Evolutionary conservation across 2,888 invertebrate species (phyloP).

Genomic region (Epistrophe grossulariae): DNA sequence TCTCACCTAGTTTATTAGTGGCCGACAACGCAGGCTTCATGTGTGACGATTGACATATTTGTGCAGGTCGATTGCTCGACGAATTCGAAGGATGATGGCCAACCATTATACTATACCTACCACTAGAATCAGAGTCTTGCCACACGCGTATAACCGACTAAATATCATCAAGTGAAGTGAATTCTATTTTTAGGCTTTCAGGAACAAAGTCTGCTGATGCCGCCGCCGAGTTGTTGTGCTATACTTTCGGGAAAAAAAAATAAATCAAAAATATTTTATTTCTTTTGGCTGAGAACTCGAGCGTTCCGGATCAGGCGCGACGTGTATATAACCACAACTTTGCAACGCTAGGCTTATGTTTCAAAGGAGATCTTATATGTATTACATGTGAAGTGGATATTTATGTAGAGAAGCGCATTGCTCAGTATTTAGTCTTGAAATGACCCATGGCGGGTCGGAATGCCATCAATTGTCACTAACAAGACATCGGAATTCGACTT

Average conservation of each 20-base stretch:
- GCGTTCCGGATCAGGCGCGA: constrained; percentile 54
- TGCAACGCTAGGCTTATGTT: constrained; percentile 77
- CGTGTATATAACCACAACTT: constrained; percentile 68
- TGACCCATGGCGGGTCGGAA: constrained; percentile 82
- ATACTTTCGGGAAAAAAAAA: constrained; percentile 56
- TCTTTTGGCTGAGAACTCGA: constrained; percentile 71
- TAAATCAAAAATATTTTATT: constrained; percentile 69
- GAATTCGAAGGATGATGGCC: constrained; percentile 49
- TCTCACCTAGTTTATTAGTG: constrained; percentile 74
- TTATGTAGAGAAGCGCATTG: constrained; percentile 20
- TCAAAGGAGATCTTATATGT: constrained; percentile 70
- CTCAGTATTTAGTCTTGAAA: constrained; percentile 78
- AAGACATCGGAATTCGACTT: constrained; percentile 80
- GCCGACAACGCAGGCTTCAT: constrained; percentile 57
- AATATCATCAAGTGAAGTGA: constrained; percentile 65
- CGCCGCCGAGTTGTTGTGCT: constrained; percentile 61
- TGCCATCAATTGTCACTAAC: constrained; percentile 83
- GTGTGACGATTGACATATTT: constrained; percentile 73
- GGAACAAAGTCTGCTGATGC: constrained; percentile 60
- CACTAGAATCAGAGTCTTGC: constrained; percentile 30
- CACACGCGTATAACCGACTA: constrained; percentile 46
- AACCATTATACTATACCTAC: constrained; percentile 22
- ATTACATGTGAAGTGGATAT: constrained; percentile 5
- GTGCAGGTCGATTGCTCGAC: constrained; percentile 60
- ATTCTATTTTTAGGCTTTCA: constrained; percentile 66